Base-by-base conservation (phyloP, 37 sponge, comb jelly and placozoan species). In the Petrosia ficiformis region DNA sequence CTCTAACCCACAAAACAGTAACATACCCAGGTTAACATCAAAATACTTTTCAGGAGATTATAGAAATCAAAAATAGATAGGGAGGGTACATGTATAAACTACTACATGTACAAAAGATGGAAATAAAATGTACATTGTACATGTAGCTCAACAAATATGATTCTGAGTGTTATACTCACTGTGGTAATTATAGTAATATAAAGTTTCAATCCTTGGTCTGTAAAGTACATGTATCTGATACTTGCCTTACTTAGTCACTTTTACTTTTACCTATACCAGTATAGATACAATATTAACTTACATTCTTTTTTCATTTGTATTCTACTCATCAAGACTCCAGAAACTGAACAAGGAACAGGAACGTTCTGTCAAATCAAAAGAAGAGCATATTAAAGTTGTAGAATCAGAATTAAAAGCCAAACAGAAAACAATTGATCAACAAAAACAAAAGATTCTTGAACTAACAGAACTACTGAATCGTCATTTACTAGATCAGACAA, bases 381-480 rank as follows among this genome's bases (percentile, higher is more conserved):
- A 80, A 31, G 76, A 70, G 11, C 63, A 67, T 63, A 69, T 74
- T 19, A 59, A 32, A 33, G 34, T 44, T 4, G 41, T 83, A 14
- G 61, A 74, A 34, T 57, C 39, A 10, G 85, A 89, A 33, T 42
- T 74, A 19, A 48, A 48, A 14, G 14, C 8, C 25, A 63, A 75
- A 21, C 69, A 72, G 66, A 80, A 80, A 44, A 33, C 69, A n/a
- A 60, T 33, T 25, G 79, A 77, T 37, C 74, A 81, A 1, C 56
- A 36, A 22, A 38, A 65, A 28, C 87, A 87, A 33, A 26, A 57
- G 29, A 44, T 73, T 42, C 66, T 57, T 26, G 83, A 82, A 57
- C 68, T 75, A 38, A 74, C 67, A 48, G 83, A 82, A 3, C 39
- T 82, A 22, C 75, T 82, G 3, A 35, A 74, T 43, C 59, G 44